Base-by-base conservation (phyloP, 2,888 invertebrate genomes). In the Saturnia pavonia region DNA sequence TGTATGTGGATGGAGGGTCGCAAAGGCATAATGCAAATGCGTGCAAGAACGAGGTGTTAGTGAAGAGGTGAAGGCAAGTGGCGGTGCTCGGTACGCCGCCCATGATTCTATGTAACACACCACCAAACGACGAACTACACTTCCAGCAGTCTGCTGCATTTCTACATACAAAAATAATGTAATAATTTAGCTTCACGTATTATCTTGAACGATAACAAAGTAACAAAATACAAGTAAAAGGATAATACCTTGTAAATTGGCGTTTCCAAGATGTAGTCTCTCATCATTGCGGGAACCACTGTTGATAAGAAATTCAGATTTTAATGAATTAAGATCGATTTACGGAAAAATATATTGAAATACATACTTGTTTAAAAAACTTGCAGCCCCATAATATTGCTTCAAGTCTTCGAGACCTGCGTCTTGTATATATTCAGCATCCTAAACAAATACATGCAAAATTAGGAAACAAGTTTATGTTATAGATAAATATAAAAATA, bases 11-110 rank as follows among this genome's bases (percentile, higher is more conserved):
- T 97, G 96, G 74, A 97, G 88, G 2, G 95, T 95, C 9, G 97
- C 96, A 76, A 96, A 96, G 1, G 96, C 95, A 81, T 97, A 97
- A 74, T 97, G 95, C 1, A 97, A 89, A 82, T 97, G 97, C 3
- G 96, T 96, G 87, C 97, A 97, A 74, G 95, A 94, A 4, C 94
- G 94, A 25, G 97, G 96, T 66, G 96, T 87, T 69, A 96, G 94
- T 34, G 95, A 94, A 0, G 96, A 94, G 0, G 94, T 94, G 81
- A 97, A 96, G 0, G 95, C 94, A 70, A 96, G 92, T 0, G 96
- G 96, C 45, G 96, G 95, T 65, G 94, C 94, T 68, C 97, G 92
- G 84, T 96, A 96, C 4, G 95, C 95, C 4, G 96, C 95, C 90
- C 94, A 95, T 0, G 96, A 96, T 81, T 96, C 95, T 74, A 96